Evolutionary conservation across 2,888 invertebrate species (phyloP), one percentile per base, ranked within the genome.

Genomic region (Timandra comae): DNA sequence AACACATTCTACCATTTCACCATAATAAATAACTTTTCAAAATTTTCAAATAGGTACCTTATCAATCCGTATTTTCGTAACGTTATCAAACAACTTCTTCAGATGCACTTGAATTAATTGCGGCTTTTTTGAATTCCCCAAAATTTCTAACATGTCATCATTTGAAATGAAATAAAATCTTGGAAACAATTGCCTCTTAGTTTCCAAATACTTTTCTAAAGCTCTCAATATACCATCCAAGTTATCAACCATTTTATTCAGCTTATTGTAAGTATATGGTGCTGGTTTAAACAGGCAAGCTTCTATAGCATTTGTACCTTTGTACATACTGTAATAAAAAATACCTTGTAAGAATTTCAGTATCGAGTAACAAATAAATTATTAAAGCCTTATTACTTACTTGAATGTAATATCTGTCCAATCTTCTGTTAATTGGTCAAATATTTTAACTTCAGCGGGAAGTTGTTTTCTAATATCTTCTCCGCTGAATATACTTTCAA

Each of bases 11-110:
- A n/a, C n/a, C n/a, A n/a, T n/a, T n/a, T n/a, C n/a, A n/a, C n/a
- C n/a, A n/a, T n/a, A n/a, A n/a, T n/a, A n/a, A n/a, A n/a, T n/a
- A n/a, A n/a, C n/a, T n/a, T n/a, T n/a, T n/a, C n/a, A n/a, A n/a
- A n/a, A n/a, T n/a, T n/a, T n/a, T n/a, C n/a, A n/a, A n/a, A n/a
- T n/a, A n/a, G n/a, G n/a, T 82, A 90, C 90, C 82, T 91, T 91
- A 37, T 87, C 88, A 37, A 93, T 85, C 52, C 90, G 89, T 29
- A 94, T 78, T 62, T 89, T 91, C 54, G 90, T 91, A 19, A 97
- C 88, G 68, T 95, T 95, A 64, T 95, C 96, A 69, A 96, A 97
- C 21, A 96, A 87, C 64, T 97, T 97, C 63, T 94, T 96, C 36
- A 96, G 82, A 68, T 96, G 95, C 0, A 91, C 90, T 79, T 96